A percentile compares a stretch with the other conserved stretches of the same genome.
phyloP scores from a whole-genome alignment of 1,140 invertebrate genomes.

The Pemphigus obesinymphae region DNA sequence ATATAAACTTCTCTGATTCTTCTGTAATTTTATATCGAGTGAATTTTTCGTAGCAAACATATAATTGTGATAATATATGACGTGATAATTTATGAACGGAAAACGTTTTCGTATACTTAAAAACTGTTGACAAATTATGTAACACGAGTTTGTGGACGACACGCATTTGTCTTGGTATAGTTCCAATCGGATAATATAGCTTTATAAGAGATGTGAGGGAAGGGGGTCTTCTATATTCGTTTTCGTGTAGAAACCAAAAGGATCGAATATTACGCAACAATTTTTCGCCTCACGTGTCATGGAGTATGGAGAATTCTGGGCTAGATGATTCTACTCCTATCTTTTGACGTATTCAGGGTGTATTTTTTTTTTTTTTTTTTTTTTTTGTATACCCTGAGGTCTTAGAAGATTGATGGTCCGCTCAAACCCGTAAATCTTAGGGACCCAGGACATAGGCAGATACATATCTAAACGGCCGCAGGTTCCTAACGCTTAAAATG shows the following conservation, averaged over 20 bases:
- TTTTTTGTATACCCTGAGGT: neutral
- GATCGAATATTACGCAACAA: neutral
- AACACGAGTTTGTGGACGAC: neutral
- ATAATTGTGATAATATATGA: too few relatives aligned
- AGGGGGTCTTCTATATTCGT: too few relatives aligned
- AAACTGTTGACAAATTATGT: constrained; percentile 8
- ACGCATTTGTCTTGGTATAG: neutral
- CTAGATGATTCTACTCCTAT: neutral
- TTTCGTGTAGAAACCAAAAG: too few relatives aligned
- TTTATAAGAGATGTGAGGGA: neutral
- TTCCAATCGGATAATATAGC: neutral
- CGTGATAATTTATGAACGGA: neutral
- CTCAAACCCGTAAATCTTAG: constrained; percentile 15
- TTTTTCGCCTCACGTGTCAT: neutral
- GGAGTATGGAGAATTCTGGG: neutral
- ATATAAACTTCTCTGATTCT: too few relatives aligned
- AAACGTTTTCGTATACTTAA: neutral
- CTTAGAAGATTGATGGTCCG: constrained; percentile 16
- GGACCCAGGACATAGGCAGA: neutral
- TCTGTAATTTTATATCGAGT: too few relatives aligned
- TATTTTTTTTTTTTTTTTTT: too few relatives aligned
- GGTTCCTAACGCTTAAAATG: neutral
- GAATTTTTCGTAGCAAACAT: too few relatives aligned
- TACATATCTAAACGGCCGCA: constrained; percentile 13
- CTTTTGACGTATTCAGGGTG: neutral